Percentiles rank a stretch among this genome's conserved stretches.
Conservation (phyloP, 2,888 invertebrate genomes). For the Leptopilina myrica region DNA sequence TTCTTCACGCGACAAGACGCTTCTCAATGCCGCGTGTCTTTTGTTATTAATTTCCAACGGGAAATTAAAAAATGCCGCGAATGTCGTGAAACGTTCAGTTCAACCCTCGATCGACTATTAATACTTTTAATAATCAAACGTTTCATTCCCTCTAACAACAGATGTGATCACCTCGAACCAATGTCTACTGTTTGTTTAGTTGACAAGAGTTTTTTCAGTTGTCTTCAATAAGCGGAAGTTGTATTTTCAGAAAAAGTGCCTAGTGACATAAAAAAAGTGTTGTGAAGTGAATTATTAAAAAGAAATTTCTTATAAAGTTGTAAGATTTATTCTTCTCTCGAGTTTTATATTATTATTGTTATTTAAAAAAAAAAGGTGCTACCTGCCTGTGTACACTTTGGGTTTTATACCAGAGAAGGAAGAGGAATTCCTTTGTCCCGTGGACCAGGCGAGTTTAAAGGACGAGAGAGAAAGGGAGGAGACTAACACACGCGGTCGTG, state of each 20-base stretch:
- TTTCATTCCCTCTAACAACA: conserved; percentile 53
- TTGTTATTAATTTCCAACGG: background rate
- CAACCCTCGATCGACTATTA: background rate
- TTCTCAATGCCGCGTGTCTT: conserved; percentile 45
- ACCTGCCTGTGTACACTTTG: conserved; percentile 41
- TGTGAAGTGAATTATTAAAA: background rate
- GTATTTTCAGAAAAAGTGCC: background rate
- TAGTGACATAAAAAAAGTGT: background rate
- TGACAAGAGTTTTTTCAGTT: conserved; percentile 57
- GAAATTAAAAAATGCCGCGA: background rate
- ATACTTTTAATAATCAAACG: conserved; percentile 17
- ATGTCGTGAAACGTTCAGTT: too few species aligned
- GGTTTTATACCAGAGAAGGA: conserved; percentile 51
- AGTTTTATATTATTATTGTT: background rate
- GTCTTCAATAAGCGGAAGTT: conserved; percentile 10
- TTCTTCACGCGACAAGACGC: conserved; percentile 47
- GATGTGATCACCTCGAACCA: conserved; percentile 58
- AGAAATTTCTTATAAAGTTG: background rate
- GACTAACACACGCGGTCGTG: conserved; percentile 58
- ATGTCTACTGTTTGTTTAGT: conserved; percentile 59
- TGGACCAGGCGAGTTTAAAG: conserved; percentile 49
- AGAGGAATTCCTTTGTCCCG: conserved; percentile 73
- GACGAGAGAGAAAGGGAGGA: conserved; percentile 44
- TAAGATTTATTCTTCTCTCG: background rate
- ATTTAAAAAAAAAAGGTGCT: background rate